Conservation (phyloP, 2,888 invertebrate genomes). For the Torymus aiolomorphi region DNA sequence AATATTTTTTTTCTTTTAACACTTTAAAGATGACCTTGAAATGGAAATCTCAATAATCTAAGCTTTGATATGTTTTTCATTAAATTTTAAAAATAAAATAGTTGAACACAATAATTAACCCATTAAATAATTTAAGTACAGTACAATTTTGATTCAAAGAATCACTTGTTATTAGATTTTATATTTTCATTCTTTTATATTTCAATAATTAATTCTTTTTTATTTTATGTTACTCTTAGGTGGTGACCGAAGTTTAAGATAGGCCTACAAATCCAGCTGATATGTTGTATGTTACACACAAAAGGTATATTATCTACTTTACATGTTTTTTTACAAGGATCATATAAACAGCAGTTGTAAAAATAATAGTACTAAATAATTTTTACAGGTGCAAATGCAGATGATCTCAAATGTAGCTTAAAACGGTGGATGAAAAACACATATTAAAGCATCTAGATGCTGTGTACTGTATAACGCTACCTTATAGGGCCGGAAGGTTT, state of each 20-base stretch:
- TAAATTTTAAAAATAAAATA: too few relatives aligned
- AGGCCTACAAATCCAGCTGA: slow-evolving; percentile 65
- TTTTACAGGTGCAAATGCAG: slow-evolving; percentile 65
- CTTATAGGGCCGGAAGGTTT: slow-evolving; percentile 70
- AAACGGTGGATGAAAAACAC: slow-evolving; percentile 64
- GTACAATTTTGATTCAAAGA: too few relatives aligned
- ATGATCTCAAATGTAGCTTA: slow-evolving; percentile 72
- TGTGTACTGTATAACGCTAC: slow-evolving; percentile 65
- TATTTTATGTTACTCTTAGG: slow-evolving; percentile 44
- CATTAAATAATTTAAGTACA: too few relatives aligned
- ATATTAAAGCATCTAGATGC: slow-evolving; percentile 70
- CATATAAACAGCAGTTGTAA: not conserved
- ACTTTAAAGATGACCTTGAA: too few relatives aligned
- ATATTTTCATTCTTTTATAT: too few relatives aligned
- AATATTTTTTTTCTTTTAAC: too few relatives aligned
- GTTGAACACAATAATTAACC: too few relatives aligned
- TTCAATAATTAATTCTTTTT: too few relatives aligned
- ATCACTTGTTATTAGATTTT: too few relatives aligned
- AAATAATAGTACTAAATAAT: slow-evolving; percentile 11
- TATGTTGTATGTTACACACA: slow-evolving; percentile 67
- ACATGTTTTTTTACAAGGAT: not conserved
- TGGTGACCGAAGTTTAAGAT: slow-evolving; percentile 67
- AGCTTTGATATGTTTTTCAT: too few relatives aligned
- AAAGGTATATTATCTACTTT: slow-evolving; percentile 64
- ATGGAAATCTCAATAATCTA: too few relatives aligned